phyloP scores from a whole-genome alignment of 2,888 invertebrate species.

The Calephelis perditalis region DNA sequence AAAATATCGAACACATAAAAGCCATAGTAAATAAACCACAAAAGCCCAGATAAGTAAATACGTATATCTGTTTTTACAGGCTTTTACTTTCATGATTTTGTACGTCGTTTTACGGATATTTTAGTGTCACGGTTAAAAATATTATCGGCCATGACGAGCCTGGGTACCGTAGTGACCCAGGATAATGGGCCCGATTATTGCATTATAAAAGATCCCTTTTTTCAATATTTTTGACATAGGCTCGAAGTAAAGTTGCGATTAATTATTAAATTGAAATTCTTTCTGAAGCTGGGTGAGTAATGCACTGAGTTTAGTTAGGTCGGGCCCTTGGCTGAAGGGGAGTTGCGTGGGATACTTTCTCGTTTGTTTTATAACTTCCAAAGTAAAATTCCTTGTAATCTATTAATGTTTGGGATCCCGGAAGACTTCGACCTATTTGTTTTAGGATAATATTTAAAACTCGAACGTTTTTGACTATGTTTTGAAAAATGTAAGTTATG shows the following conservation, averaged over 20 bases:
- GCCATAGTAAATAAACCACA: conserved; percentile 10
- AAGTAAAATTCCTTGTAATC: conserved; percentile 31
- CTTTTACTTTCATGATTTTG: conserved; percentile 40
- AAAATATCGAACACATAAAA: neutral
- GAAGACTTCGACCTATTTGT: conserved; percentile 1
- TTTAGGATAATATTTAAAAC: conserved; percentile 4
- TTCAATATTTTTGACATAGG: conserved; percentile 35
- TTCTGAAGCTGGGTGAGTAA: conserved; percentile 32
- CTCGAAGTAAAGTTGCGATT: conserved; percentile 33
- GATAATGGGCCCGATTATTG: conserved; percentile 47
- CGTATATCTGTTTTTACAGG: conserved; percentile 24
- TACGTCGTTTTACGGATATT: conserved; percentile 55
- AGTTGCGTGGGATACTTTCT: conserved; percentile 19
- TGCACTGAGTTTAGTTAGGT: conserved; percentile 31
- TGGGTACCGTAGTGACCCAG: conserved; percentile 49
- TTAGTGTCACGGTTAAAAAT: conserved; percentile 61
- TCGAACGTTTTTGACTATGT: neutral
- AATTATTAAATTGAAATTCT: conserved; percentile 42
- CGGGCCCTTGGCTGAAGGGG: conserved; percentile 27
- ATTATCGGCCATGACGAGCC: conserved; percentile 44
- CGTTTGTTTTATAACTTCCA: conserved; percentile 30
- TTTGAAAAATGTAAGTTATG: neutral
- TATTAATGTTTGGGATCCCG: conserved; percentile 23
- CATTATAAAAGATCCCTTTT: conserved; percentile 53
- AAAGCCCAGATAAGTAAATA: conserved; percentile 25